Percentiles rank a stretch among this genome's conserved stretches.
Evolutionary conservation across 2,797 vertebrate genomes (phyloP).

Genomic region (Neosilurus mollespiculum): DNA sequence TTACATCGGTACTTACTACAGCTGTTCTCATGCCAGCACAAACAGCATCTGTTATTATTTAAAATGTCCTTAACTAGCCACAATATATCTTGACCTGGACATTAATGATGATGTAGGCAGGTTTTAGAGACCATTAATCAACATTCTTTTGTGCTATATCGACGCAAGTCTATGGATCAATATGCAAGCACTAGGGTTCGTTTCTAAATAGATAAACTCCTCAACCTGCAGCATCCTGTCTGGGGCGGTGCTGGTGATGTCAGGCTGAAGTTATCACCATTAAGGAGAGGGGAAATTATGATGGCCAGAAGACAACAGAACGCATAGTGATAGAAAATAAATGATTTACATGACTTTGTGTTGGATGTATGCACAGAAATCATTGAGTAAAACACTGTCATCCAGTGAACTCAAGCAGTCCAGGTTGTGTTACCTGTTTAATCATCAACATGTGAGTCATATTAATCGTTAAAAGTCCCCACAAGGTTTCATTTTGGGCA

Average conservation of each 20-base stretch:
- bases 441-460: too few species aligned
- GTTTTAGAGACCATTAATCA: slow-evolving; percentile 33
- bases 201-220: slow-evolving; percentile 55
- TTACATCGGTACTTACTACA: background rate
- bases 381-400: background rate
- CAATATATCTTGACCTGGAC: slow-evolving; percentile 19
- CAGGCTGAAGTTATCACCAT: slow-evolving; percentile 47
- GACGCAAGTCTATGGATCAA: slow-evolving; percentile 52
- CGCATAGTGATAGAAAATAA: slow-evolving; percentile 49
- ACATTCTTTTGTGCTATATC: slow-evolving; percentile 31
- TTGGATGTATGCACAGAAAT: slow-evolving; percentile 10
- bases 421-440: background rate
- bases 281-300: slow-evolving; percentile 27
- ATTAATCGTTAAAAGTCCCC: too few species aligned
- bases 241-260: slow-evolving; percentile 37
- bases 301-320: slow-evolving; percentile 52
- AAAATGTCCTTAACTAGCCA: background rate
- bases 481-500: too few species aligned
- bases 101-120: slow-evolving; percentile 26
- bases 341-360: slow-evolving; percentile 50
- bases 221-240: slow-evolving; percentile 36
- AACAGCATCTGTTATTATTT: background rate
- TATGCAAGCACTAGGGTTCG: slow-evolving; percentile 53
- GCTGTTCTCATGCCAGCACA: background rate
- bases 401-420: background rate